Conservation (phyloP, 2,113 vertebrate genomes). For the Colius striatus region DNA sequence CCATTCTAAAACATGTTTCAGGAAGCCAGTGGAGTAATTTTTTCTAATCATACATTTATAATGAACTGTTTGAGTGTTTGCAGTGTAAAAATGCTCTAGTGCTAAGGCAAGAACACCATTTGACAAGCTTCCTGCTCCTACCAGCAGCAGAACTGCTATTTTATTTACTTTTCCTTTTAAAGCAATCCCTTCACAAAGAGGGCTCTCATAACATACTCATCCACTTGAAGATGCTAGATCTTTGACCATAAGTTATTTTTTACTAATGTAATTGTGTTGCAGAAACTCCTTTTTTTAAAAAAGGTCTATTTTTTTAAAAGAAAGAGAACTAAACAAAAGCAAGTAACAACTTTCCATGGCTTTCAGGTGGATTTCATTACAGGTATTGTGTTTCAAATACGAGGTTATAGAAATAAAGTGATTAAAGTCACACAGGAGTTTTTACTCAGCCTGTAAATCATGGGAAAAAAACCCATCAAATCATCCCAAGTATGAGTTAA, state of each 20-base stretch:
- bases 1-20: not conserved
- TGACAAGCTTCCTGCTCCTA: not conserved
- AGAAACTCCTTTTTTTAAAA: not conserved
- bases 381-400: not conserved
- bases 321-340: not conserved
- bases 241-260: not conserved
- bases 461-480: fast-evolving
- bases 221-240: not conserved
- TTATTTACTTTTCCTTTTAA: not conserved
- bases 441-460: not conserved
- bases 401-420: not conserved
- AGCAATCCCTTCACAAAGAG: not conserved
- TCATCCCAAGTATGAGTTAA: not conserved
- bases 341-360: not conserved
- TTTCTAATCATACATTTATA: not conserved
- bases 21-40: not conserved
- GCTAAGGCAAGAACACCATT: not conserved
- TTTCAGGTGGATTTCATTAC: not conserved
- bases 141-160: not conserved
- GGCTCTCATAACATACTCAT: not conserved
- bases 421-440: not conserved
- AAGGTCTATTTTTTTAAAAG: too few relatives aligned
- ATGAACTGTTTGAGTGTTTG: not conserved
- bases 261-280: not conserved
- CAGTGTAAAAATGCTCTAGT: not conserved